These are phyloP conservation scores for Drosophila seguyi DNA, from an alignment of 1,140 invertebrate genomes.

Conservation along the genomic window DNA sequence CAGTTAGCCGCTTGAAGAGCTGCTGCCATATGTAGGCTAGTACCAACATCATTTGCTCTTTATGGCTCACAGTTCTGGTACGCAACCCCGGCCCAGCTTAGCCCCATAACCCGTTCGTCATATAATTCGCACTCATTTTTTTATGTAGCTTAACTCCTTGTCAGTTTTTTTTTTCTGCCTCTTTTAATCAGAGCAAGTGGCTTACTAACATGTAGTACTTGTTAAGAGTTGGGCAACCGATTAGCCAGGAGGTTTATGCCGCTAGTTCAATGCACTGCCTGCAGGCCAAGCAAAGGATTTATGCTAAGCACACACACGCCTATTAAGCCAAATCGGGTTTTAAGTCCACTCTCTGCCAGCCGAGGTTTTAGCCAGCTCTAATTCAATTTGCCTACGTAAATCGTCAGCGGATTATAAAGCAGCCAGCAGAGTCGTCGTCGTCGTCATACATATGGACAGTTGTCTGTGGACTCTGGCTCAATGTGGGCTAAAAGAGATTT, in stretches of 20 bases:
- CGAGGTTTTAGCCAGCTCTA: slow-evolving; percentile 67
- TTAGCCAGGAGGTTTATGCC: slow-evolving; percentile 51
- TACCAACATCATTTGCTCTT: slow-evolving; percentile 57
- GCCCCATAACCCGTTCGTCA: slow-evolving; percentile 68
- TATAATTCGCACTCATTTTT: slow-evolving; percentile 62
- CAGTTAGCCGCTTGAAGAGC: slow-evolving; percentile 45
- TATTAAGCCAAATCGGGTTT: slow-evolving; percentile 64
- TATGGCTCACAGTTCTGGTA: slow-evolving; percentile 39
- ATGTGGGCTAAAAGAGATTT: slow-evolving; percentile 74
- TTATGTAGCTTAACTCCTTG: slow-evolving; percentile 10
- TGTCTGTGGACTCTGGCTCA: slow-evolving; percentile 12
- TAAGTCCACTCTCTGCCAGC: slow-evolving; percentile 60
- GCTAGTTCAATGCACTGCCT: slow-evolving; percentile 68
- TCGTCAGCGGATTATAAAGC: slow-evolving; percentile 68
- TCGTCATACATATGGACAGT: slow-evolving; percentile 18
- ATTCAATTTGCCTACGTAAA: slow-evolving; percentile 78
- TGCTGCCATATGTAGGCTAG: slow-evolving; percentile 56
- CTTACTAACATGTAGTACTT: slow-evolving; percentile 34
- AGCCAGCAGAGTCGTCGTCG: slow-evolving; percentile 8
- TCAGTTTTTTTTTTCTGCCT: slow-evolving; percentile 9
- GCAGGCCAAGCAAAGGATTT: slow-evolving; percentile 34
- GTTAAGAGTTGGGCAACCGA: slow-evolving; percentile 52
- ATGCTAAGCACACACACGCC: not conserved
- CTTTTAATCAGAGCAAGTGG: slow-evolving; percentile 80
- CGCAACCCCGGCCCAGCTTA: slow-evolving; percentile 30